Percentiles rank a stretch among this genome's conserved stretches.
These are phyloP conservation scores for Notocelia uddmanniana DNA, from an alignment of 2,888 invertebrate genomes.

Conservation along the genomic window DNA sequence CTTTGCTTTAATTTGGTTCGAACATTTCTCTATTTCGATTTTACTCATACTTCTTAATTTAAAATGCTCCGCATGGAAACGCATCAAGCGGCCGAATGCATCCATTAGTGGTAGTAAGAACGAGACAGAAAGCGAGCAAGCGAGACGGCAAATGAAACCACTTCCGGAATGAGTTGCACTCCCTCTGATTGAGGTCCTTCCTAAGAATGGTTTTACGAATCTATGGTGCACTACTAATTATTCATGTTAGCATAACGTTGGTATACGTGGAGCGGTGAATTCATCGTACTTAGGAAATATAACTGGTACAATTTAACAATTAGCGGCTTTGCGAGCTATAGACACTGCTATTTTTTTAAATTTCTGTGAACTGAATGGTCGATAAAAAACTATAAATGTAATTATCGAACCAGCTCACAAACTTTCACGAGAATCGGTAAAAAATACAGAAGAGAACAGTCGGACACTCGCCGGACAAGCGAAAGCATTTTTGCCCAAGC, in stretches of 20 bases:
- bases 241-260: conserved; percentile 8
- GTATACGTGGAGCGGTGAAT: background rate
- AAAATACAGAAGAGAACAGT: no score
- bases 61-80: conserved; percentile 72
- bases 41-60: background rate
- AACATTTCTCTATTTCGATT: background rate
- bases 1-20: no score
- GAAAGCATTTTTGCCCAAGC: no score
- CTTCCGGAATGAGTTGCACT: conserved; percentile 87
- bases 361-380: background rate
- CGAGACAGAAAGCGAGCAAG: conserved; percentile 60
- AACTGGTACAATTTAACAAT: background rate
- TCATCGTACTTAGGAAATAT: background rate
- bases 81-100: conserved; percentile 68
- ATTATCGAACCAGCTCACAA: no score
- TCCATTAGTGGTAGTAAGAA: conserved; percentile 66
- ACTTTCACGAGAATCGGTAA: no score
- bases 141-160: conserved; percentile 79
- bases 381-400: background rate
- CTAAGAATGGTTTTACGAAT: conserved; percentile 40
- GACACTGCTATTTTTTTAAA: no score
- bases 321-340: background rate
- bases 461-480: no score
- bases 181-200: conserved; percentile 79
- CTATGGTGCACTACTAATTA: conserved; percentile 24